phyloP scores from a whole-genome alignment of 2,797 vertebrate genomes.

The Poecilia gillii region DNA sequence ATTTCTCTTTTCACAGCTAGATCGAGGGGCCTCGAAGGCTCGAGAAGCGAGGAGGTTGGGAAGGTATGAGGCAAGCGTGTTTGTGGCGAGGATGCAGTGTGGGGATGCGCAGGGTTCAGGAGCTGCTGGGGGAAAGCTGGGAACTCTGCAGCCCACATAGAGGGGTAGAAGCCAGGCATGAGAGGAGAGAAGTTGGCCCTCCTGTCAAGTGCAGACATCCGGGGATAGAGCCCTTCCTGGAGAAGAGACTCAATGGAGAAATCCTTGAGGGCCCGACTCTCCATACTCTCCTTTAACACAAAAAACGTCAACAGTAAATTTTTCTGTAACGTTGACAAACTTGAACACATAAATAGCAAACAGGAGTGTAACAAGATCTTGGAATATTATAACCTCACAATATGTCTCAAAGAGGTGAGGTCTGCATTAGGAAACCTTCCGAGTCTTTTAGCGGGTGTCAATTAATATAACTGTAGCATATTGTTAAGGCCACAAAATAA shows the following conservation, averaged over 20 bases:
- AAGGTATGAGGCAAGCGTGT: constrained; percentile 54
- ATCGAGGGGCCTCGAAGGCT: constrained; percentile 86
- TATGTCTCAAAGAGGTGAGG: not conserved
- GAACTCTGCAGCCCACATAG: constrained; percentile 91
- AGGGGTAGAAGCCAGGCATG: constrained; percentile 90
- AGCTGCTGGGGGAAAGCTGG: constrained; percentile 88
- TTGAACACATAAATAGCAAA: not conserved
- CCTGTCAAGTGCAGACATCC: constrained; percentile 86
- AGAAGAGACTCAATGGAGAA: constrained; percentile 96
- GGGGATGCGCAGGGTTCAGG: constrained; percentile 76
- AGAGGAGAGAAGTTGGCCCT: constrained; percentile 89
- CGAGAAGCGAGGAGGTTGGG: constrained; percentile 60
- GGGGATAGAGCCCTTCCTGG: constrained; percentile 94
- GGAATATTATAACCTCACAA: not conserved
- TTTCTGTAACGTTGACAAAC: not conserved
- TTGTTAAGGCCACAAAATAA: not conserved
- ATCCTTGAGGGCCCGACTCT: constrained; percentile 87
- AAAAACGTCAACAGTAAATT: constrained; percentile 6
- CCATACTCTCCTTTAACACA: constrained; percentile 80
- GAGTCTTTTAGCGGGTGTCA: not conserved
- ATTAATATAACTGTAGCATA: not conserved
- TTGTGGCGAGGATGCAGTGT: constrained; percentile 47
- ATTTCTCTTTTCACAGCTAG: constrained; percentile 93
- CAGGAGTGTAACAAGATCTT: not conserved
- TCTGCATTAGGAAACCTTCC: not conserved